Evolutionary conservation across 2,113 vertebrate species (phyloP).

Genomic region (Pampusana beccarii): DNA sequence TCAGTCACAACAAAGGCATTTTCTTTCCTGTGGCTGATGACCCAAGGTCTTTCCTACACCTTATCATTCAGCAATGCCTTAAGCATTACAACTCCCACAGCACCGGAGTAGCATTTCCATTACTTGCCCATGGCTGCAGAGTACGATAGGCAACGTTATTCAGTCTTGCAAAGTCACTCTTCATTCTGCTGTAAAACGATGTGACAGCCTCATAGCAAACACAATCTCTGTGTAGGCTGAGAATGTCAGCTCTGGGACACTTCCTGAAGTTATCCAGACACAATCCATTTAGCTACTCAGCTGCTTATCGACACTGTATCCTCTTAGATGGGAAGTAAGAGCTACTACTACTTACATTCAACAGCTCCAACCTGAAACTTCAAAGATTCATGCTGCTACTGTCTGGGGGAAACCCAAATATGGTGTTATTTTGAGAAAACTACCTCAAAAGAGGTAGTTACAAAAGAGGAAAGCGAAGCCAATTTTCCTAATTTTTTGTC

Average conservation of each 20-base stretch:
- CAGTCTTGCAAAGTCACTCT: not conserved
- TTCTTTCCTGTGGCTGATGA: not conserved
- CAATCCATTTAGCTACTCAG: not conserved
- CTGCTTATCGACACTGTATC: rapidly evolving
- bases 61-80: not conserved
- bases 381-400: too few relatives aligned
- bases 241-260: not conserved
- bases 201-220: not conserved
- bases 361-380: not conserved
- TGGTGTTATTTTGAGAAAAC: not conserved
- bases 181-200: not conserved
- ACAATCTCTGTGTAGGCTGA: rapidly evolving
- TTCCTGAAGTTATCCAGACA: not conserved
- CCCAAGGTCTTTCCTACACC: not conserved
- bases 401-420: not conserved
- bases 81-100: not conserved
- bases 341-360: not conserved
- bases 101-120: not conserved
- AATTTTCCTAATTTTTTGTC: too few relatives aligned
- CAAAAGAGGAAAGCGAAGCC: not conserved
- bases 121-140: not conserved
- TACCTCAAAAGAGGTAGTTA: too few relatives aligned
- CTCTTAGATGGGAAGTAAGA: not conserved
- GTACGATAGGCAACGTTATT: not conserved
- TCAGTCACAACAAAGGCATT: not conserved